Percentiles rank a stretch among this genome's conserved stretches.
Evolutionary conservation across 2,888 invertebrate genomes (phyloP).

Genomic region (Thecocarcelia acutangulata): DNA sequence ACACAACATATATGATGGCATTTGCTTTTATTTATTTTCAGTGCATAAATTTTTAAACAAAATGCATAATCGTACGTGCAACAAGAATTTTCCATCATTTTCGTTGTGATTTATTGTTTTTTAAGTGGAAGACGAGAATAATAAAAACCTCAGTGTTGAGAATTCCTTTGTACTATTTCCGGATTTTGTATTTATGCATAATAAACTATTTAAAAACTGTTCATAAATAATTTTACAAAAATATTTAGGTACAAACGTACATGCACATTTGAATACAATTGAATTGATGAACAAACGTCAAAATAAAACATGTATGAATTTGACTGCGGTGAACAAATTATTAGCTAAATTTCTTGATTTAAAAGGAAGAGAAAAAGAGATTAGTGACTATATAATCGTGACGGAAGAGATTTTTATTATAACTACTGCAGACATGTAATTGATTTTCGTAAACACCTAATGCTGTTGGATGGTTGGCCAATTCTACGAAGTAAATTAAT

Average conservation of each 20-base stretch:
- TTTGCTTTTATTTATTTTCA: slow-evolving; percentile 29
- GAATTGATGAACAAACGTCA: too few relatives aligned
- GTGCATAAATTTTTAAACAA: slow-evolving; percentile 39
- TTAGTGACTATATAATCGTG: too few relatives aligned
- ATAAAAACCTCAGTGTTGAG: slow-evolving; percentile 14
- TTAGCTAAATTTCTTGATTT: too few relatives aligned
- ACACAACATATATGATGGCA: slow-evolving; percentile 1
- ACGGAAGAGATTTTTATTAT: too few relatives aligned
- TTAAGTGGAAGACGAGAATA: slow-evolving; percentile 31
- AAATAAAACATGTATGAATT: too few relatives aligned
- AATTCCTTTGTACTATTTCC: neutral
- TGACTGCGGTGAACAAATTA: too few relatives aligned
- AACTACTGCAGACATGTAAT: too few relatives aligned
- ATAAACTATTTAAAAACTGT: slow-evolving; percentile 38
- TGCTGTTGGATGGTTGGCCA: too few relatives aligned
- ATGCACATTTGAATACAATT: too few relatives aligned
- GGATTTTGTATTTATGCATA: slow-evolving; percentile 34
- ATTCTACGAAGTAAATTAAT: too few relatives aligned
- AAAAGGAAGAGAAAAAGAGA: too few relatives aligned
- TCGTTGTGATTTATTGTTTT: slow-evolving; percentile 53
- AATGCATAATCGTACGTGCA: slow-evolving; percentile 26
- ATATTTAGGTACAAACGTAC: neutral
- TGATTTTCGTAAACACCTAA: too few relatives aligned
- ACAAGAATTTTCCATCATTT: slow-evolving; percentile 26
- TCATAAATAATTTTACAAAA: slow-evolving; percentile 26